A percentile compares a stretch with the other conserved stretches of the same genome.
These are phyloP conservation scores for Xiphorhynchus erythropygius DNA, from an alignment of 2,797 vertebrate species.

Conservation along the genomic window DNA sequence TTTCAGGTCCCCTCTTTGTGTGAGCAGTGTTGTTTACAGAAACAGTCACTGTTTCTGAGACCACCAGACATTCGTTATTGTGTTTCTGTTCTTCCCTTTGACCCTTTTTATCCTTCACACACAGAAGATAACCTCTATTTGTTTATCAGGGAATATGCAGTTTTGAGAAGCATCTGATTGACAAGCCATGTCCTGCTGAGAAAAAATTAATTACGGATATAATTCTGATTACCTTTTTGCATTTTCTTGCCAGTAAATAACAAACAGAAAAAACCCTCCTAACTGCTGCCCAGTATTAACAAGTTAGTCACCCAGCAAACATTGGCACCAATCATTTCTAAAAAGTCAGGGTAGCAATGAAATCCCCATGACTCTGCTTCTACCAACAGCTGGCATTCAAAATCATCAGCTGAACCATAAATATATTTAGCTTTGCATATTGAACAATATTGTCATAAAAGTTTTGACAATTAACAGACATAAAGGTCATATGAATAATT, in stretches of 20 bases:
- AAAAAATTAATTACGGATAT: background rate
- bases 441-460: conserved; percentile 12
- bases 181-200: background rate
- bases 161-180: background rate
- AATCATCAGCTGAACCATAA: conserved; percentile 6
- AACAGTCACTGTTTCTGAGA: background rate
- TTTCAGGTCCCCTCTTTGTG: background rate
- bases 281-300: background rate
- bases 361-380: background rate
- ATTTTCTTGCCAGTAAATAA: background rate
- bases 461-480: background rate
- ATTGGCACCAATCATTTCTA: background rate
- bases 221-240: background rate
- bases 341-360: background rate
- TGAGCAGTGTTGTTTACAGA: background rate
- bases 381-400: background rate
- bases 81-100: background rate
- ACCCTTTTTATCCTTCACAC: background rate
- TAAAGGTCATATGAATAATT: conserved; percentile 29
- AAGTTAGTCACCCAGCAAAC: background rate
- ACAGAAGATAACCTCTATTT: background rate
- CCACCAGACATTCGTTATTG: background rate
- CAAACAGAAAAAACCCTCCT: background rate
- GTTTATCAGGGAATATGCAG: background rate
- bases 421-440: background rate